Conservation (phyloP, 2,797 vertebrate genomes). For the Ctenochaetus hawaiiensis region DNA sequence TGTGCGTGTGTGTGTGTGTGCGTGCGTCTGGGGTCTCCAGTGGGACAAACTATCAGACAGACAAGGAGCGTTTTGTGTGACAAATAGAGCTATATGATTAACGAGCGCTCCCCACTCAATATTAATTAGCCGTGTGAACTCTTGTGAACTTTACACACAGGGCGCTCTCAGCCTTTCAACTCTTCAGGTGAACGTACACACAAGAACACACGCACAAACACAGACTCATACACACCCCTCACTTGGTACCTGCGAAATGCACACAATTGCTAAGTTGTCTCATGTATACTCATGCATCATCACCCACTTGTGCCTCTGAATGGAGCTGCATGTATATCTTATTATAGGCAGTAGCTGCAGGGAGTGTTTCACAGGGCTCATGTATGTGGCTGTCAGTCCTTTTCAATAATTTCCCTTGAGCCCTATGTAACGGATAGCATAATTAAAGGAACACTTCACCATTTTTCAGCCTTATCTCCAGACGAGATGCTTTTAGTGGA, state of each 20-base stretch:
- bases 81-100: slow-evolving; percentile 81
- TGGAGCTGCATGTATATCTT: slow-evolving; percentile 30
- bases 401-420: slow-evolving; percentile 56
- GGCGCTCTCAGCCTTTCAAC: slow-evolving; percentile 73
- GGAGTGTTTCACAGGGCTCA: slow-evolving; percentile 22
- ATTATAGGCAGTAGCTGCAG: slow-evolving; percentile 41
- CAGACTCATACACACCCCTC: slow-evolving; percentile 16
- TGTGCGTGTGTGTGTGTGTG: slow-evolving; percentile 52
- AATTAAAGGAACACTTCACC: slow-evolving; percentile 69
- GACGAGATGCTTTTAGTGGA: slow-evolving; percentile 66
- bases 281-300: slow-evolving; percentile 60
- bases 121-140: slow-evolving; percentile 88
- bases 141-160: slow-evolving; percentile 82
- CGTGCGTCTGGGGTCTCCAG: slow-evolving; percentile 54
- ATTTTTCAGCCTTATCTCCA: slow-evolving; percentile 74
- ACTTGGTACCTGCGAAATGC: slow-evolving; percentile 28
- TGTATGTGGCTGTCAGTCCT: slow-evolving; percentile 48
- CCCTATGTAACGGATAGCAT: slow-evolving; percentile 74
- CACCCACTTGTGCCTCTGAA: slow-evolving; percentile 58
- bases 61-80: slow-evolving; percentile 76
- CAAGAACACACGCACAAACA: slow-evolving; percentile 23
- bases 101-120: slow-evolving; percentile 79
- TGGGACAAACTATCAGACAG: slow-evolving; percentile 66
- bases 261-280: slow-evolving; percentile 59
- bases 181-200: slow-evolving; percentile 68